Percentiles rank a stretch among this genome's conserved stretches.
These are phyloP conservation scores for Limnodromus scolopaceus DNA, from an alignment of 2,797 vertebrate species.

Conservation along the genomic window DNA sequence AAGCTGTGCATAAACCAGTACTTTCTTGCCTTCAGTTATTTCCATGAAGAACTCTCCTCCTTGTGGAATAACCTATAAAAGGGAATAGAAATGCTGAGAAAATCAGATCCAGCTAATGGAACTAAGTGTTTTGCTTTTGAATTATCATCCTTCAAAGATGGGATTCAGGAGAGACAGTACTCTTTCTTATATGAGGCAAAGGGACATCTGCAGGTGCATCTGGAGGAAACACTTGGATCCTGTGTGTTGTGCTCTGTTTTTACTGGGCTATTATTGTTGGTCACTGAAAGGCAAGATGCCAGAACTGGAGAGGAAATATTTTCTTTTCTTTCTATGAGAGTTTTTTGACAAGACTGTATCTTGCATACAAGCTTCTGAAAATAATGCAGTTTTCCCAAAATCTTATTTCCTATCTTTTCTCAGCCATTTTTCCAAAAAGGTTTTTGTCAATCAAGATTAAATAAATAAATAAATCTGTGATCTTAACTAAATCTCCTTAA, in stretches of 20 bases:
- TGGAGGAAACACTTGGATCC: conserved; percentile 70
- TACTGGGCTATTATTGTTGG: conserved; percentile 47
- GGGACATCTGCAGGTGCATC: conserved; percentile 52
- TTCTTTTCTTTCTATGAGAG: not conserved
- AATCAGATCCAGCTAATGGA: not conserved
- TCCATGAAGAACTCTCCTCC: fast-evolving
- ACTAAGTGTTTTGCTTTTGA: not conserved
- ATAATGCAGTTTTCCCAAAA: not conserved
- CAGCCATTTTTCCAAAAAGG: not conserved
- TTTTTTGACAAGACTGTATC: conserved; percentile 10
- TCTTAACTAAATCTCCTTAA: not conserved
- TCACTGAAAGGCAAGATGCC: conserved; percentile 49
- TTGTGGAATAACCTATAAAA: not conserved
- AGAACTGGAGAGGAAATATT: conserved; percentile 35
- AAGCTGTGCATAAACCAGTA: not conserved
- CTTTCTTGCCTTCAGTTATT: not conserved
- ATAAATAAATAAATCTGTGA: not conserved
- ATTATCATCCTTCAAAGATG: not conserved
- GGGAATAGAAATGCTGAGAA: not conserved
- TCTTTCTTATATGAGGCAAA: not conserved
- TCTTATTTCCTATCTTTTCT: not conserved
- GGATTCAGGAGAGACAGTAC: not conserved
- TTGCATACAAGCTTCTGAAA: conserved; percentile 1
- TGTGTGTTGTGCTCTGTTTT: conserved; percentile 41
- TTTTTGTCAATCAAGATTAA: not conserved